These are phyloP conservation scores for Siderastrea siderea DNA, from an alignment of 92 coral and sea anemone species.

Conservation along the genomic window DNA sequence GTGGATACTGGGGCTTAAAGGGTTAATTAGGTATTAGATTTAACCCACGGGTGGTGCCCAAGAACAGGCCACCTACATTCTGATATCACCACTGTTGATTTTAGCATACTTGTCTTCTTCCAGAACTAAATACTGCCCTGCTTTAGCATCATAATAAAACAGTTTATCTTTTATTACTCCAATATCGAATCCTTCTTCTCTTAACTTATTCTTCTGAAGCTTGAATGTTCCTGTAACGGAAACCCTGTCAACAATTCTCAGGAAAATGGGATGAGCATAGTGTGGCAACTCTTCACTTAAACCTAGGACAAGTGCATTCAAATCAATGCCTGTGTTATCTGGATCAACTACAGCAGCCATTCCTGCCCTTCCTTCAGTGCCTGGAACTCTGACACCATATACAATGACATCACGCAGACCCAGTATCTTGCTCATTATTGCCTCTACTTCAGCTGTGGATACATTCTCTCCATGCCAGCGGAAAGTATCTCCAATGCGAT, in stretches of 20 bases:
- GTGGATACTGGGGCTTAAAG: not conserved
- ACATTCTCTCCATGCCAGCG: conserved; percentile 99
- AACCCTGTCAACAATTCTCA: conserved; percentile 80
- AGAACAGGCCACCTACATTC: conserved; percentile 36
- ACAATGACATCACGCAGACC: conserved; percentile 92
- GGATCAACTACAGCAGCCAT: conserved; percentile 96
- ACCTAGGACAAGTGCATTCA: conserved; percentile 63
- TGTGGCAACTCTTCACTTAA: conserved; percentile 74
- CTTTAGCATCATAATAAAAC: conserved; percentile 70
- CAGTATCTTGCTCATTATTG: conserved; percentile 74
- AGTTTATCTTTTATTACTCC: conserved; percentile 74
- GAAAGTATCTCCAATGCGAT: conserved; percentile 99
- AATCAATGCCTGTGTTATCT: conserved; percentile 65
- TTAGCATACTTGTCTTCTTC: conserved; percentile 74
- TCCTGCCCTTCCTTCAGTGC: conserved; percentile 96
- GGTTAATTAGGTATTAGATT: not conserved
- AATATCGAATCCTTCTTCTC: conserved; percentile 87
- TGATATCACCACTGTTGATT: conserved; percentile 70
- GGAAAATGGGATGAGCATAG: conserved; percentile 89
- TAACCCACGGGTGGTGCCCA: not conserved
- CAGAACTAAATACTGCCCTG: conserved; percentile 67
- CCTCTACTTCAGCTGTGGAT: conserved; percentile 96
- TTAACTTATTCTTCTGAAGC: conserved; percentile 86
- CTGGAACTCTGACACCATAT: conserved; percentile 91
- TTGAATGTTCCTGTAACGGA: conserved; percentile 93